Evolutionary conservation across 2,888 invertebrate genomes (phyloP), one percentile per base, ranked within the genome.

Genomic region (Trachelus tabidus): DNA sequence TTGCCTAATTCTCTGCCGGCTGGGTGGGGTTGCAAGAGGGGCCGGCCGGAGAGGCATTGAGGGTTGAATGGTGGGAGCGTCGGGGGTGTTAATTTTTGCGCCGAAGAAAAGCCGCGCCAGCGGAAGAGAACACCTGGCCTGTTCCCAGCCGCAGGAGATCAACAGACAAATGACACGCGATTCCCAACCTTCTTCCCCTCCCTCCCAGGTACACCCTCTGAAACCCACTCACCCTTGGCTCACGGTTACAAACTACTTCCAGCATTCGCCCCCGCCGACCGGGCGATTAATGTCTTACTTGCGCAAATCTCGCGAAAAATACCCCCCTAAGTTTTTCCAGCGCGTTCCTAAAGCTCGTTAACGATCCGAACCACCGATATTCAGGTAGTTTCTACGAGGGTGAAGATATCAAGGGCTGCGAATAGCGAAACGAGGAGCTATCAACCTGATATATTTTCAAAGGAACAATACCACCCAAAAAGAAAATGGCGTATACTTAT

Each of bases 131-230:
- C 89, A 89, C 88, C 89, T 89, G 89, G 86, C 79, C 79, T 74
- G 82, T 89, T 89, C 89, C 85, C 89, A 88, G 86, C 88, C 83
- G 80, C 87, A 80, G 87, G 89, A 88, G 90, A 90, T 91, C 90
- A 90, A 91, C 90, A 89, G 88, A 90, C 91, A 89, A 90, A 91
- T 90, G 91, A 90, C 91, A 91, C 91, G 91, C 91, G 91, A 91
- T 91, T 91, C 87, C 79, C 84, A 74, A 78, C 79, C 81, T 83
- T 84, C 76, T 85, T 86, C 71, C 76, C 81, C 75, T 81, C 75
- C 79, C 76, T 37, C 73, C 71, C 56, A 76, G 83, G 83, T 84
- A 86, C 85, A 87, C 81, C 82, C 56, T 56, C 23, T 9, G 56
- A 56, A 56, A 56, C 56, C 56, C 9, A 23, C 56, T 56, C 56